phyloP scores from a whole-genome alignment of 2,113 vertebrate genomes.

The Megaceryle torquata region DNA sequence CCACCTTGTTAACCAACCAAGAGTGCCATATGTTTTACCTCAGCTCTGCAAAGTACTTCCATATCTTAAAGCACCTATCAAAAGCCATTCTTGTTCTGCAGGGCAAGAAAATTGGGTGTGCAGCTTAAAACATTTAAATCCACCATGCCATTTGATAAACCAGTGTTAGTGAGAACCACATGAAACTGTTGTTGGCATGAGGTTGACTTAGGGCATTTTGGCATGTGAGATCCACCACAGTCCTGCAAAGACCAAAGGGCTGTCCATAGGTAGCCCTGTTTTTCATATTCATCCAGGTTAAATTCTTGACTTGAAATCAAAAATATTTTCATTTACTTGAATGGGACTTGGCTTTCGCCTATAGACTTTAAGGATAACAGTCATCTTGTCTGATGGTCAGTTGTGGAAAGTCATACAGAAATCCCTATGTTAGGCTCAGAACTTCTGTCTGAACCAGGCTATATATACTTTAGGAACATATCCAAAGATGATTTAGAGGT shows the following conservation, averaged over 20 bases:
- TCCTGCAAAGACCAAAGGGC: rapidly evolving
- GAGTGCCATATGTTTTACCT: not conserved
- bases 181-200: not conserved
- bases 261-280: not conserved
- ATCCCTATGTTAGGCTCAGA: not conserved
- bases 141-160: not conserved
- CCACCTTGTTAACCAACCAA: not conserved
- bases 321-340: not conserved
- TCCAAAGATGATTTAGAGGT: not conserved
- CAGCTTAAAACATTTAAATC: not conserved
- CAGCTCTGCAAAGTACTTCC: not conserved
- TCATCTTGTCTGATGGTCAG: not conserved
- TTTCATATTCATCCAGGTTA: not conserved
- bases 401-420: not conserved
- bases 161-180: not conserved
- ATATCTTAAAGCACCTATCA: not conserved
- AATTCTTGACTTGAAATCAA: not conserved
- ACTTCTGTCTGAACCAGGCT: not conserved
- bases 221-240: not conserved
- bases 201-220: not conserved
- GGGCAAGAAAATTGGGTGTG: not conserved
- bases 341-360: not conserved
- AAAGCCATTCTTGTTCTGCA: not conserved
- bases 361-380: not conserved
- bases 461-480: not conserved